A percentile compares a stretch with the other conserved stretches of the same genome.
Evolutionary conservation across 2,113 vertebrate genomes (phyloP).

Genomic region (Lynx canadensis): DNA sequence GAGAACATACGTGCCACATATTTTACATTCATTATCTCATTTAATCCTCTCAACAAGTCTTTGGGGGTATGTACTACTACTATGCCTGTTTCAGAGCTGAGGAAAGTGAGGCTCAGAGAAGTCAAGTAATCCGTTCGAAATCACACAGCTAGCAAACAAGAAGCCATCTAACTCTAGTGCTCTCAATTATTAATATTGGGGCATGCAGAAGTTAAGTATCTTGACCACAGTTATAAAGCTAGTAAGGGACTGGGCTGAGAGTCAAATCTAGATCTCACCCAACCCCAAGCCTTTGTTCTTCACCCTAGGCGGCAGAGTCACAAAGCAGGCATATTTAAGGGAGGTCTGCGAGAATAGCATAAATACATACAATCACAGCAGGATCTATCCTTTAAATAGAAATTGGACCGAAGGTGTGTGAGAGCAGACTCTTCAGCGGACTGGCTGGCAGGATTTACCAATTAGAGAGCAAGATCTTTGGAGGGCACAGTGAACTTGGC

Average conservation of each 20-base stretch:
- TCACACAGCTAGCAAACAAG: background rate
- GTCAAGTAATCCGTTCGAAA: background rate
- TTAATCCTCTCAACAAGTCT: background rate
- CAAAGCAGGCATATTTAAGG: background rate
- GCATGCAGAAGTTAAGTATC: background rate
- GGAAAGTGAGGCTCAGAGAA: conserved; percentile 4
- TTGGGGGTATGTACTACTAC: background rate
- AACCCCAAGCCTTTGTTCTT: background rate
- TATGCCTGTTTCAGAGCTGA: background rate
- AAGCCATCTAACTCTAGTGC: background rate
- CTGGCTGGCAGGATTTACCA: background rate
- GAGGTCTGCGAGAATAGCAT: background rate
- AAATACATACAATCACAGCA: background rate
- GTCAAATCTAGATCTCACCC: background rate
- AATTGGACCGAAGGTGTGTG: background rate
- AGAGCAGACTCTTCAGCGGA: background rate
- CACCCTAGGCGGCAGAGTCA: background rate
- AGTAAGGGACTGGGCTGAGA: background rate
- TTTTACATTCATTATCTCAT: background rate
- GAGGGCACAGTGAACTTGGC: background rate
- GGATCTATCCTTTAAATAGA: conserved; percentile 26
- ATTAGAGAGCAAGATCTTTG: background rate
- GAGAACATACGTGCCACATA: background rate
- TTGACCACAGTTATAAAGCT: background rate
- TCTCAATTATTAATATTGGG: background rate